Percentiles rank a stretch among this genome's conserved stretches.
These are phyloP conservation scores for Thunnus albacares DNA, from an alignment of 2,797 vertebrate genomes.

Conservation along the genomic window DNA sequence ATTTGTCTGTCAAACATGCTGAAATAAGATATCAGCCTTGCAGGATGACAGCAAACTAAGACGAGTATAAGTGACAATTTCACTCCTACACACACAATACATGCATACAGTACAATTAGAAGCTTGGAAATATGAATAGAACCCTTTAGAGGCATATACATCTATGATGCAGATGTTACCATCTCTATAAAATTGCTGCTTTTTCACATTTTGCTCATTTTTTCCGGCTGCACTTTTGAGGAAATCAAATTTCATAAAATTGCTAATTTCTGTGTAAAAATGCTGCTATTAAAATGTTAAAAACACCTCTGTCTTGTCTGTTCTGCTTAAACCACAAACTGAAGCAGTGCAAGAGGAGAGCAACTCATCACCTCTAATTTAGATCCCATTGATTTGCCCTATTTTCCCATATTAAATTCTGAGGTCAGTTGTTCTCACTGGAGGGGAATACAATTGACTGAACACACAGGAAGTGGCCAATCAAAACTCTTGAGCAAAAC, in stretches of 20 bases:
- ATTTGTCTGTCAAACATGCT: slow-evolving; percentile 30
- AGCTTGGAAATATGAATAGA: not conserved
- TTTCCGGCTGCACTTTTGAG: not conserved
- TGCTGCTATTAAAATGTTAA: not conserved
- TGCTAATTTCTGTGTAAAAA: not conserved
- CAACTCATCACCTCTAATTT: not conserved
- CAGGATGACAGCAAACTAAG: slow-evolving; percentile 16
- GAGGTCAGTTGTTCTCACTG: slow-evolving; percentile 25
- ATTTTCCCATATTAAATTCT: slow-evolving; percentile 33
- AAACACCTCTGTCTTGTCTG: not conserved
- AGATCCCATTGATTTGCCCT: slow-evolving; percentile 43
- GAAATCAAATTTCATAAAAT: not conserved
- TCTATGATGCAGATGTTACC: not conserved
- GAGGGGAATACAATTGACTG: not conserved
- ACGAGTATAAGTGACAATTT: slow-evolving; percentile 6
- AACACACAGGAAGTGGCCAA: slow-evolving; percentile 5
- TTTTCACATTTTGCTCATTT: not conserved
- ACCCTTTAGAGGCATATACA: not conserved
- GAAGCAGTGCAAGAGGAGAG: slow-evolving; percentile 1
- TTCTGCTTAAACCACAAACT: not conserved
- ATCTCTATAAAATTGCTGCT: not conserved
- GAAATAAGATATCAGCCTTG: slow-evolving; percentile 14
- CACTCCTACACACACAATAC: slow-evolving; percentile 24
- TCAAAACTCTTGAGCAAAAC: not conserved
- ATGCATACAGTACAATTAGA: not conserved